Base-by-base conservation (phyloP, 1,140 invertebrate species). In the Calycopis cecrops region DNA sequence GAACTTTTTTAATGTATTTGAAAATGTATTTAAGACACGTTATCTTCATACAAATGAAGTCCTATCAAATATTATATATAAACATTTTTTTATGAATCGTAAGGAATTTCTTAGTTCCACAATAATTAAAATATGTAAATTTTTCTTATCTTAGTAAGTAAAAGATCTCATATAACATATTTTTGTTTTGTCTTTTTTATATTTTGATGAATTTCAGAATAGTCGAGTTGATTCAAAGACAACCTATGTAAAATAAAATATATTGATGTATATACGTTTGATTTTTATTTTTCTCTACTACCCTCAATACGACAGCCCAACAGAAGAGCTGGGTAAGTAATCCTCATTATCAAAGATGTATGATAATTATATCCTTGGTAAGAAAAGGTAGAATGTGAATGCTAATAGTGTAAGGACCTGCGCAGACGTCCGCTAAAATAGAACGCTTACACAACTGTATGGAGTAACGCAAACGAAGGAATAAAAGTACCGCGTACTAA, bases 161-260 rank as follows among this genome's bases (percentile, higher is more conserved):
- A 85, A 87, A 87, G 84, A 87, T 87, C 84, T 87, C 84, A 87
- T 85, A 78, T 73, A 77, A 82, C 81, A 85, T 86, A 79, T 82
- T 84, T 87, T 85, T 86, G 84, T 87, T 85, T 87, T 87, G 83
- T 87, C 81, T 87, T 83, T 86, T 87, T 87, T 84, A 87, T 87
- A 87, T 87, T 85, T 87, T 87, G 84, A 87, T 73, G 81, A 84
- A 81, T 70, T 83, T 79, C 80, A 79, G 84, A 84, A 83, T 84
- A 85, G 84, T 82, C 71, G 76, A 80, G 76, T 87, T 82, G 84
- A 85, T 82, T 85, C 83, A 84, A 87, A 87, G 81, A 85, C 81
- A 85, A 85, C 77, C 74, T 81, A 79, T 87, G 84, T 87, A 87
- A 87, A 85, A 84, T 87, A 86, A 83, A 84, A 82, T 80, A 82